Percentiles rank a stretch among this genome's conserved stretches.
These are phyloP conservation scores for Bubo bubo DNA, from an alignment of 2,113 vertebrate genomes.

Conservation along the genomic window DNA sequence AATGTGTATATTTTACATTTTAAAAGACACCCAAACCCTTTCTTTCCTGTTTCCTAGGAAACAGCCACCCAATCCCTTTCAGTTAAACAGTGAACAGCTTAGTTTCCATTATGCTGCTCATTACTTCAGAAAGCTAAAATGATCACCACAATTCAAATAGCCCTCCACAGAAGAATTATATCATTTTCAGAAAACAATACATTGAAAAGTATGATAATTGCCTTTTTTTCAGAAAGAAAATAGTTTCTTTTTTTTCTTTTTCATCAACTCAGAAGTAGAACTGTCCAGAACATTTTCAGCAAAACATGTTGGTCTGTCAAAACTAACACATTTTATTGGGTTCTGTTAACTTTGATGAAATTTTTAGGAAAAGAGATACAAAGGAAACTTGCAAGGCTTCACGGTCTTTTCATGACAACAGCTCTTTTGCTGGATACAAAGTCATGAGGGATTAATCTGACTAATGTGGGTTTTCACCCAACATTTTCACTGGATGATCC, in stretches of 20 bases:
- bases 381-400: not conserved
- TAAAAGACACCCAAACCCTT: not conserved
- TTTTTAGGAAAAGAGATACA: not conserved
- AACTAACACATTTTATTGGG: not conserved
- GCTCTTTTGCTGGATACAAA: not conserved
- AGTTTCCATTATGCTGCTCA: not conserved
- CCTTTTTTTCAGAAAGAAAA: not conserved
- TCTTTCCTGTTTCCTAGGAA: conserved; percentile 48
- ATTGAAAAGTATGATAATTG: not conserved
- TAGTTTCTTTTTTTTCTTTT: not conserved
- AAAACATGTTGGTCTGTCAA: not conserved
- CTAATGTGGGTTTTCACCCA: not conserved
- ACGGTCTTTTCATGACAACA: not conserved
- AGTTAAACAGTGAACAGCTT: not conserved
- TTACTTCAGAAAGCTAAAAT: conserved; percentile 3
- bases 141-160: not conserved
- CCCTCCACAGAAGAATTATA: not conserved
- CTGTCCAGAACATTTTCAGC: not conserved
- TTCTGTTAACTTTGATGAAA: not conserved
- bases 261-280: not conserved
- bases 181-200: not conserved
- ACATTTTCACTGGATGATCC: not conserved
- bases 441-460: not conserved
- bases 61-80: not conserved
- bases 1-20: conserved; percentile 10